phyloP scores from a whole-genome alignment of 1,140 invertebrate species.

The Apis laboriosa region DNA sequence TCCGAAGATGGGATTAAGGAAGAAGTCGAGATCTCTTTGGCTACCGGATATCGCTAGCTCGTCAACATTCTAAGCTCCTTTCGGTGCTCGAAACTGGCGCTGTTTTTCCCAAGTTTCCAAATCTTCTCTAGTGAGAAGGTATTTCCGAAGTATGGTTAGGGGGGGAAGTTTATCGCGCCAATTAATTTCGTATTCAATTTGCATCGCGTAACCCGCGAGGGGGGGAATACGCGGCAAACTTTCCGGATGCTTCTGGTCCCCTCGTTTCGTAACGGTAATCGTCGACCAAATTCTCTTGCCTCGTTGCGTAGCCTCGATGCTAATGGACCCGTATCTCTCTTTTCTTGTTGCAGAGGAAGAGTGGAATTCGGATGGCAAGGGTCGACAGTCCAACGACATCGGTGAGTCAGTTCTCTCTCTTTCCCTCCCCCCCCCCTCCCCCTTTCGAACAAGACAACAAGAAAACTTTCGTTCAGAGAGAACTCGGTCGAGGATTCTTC shows the following conservation, averaged over 20 bases:
- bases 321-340: conserved; percentile 36
- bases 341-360: conserved; percentile 78
- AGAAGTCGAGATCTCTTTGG: not conserved
- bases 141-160: not conserved
- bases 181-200: not conserved
- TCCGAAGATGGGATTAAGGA: not conserved
- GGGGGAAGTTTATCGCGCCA: not conserved
- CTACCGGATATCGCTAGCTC: not conserved
- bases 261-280: not conserved
- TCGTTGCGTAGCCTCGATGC: not conserved
- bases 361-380: conserved; percentile 81
- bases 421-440: too few relatives aligned
- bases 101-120: not conserved
- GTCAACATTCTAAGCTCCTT: not conserved
- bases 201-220: not conserved
- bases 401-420: conserved; percentile 70
- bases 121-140: not conserved
- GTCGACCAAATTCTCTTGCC: not conserved
- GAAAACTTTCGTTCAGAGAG: too few relatives aligned
- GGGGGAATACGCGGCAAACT: not conserved
- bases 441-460: too few relatives aligned
- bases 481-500: too few relatives aligned
- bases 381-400: conserved; percentile 77
- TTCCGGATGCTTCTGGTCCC: too few relatives aligned
- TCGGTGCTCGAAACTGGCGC: not conserved